Evolutionary conservation across 2,888 invertebrate species (phyloP).

Genomic region (Meteorus cinctellus): DNA sequence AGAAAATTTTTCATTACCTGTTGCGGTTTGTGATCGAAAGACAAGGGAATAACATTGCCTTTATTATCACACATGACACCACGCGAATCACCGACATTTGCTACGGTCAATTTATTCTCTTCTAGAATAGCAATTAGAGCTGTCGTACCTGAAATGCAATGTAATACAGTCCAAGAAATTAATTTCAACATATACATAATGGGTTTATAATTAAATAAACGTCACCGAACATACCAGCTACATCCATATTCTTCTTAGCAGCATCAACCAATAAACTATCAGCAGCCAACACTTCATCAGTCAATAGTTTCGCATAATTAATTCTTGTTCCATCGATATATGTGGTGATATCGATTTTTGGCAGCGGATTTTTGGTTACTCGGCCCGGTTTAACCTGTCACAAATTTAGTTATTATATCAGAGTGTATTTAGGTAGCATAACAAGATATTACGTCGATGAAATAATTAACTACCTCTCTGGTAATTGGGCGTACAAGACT

Average conservation of each 20-base stretch:
- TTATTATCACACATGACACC: slow-evolving; percentile 95
- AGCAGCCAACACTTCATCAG: slow-evolving; percentile 90
- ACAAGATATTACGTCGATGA: neutral
- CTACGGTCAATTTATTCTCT: slow-evolving; percentile 87
- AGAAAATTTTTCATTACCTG: slow-evolving; percentile 78
- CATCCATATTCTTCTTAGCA: slow-evolving; percentile 83
- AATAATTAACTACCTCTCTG: slow-evolving; percentile 61
- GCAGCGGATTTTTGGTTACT: slow-evolving; percentile 55
- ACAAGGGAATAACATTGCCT: slow-evolving; percentile 92
- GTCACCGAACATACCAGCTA: slow-evolving; percentile 74
- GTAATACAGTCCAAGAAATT: slow-evolving; percentile 54
- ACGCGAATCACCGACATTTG: slow-evolving; percentile 97
- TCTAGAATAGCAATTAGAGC: slow-evolving; percentile 92
- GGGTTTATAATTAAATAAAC: neutral
- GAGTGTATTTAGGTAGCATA: neutral
- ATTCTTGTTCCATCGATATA: slow-evolving; percentile 86
- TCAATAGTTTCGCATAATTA: slow-evolving; percentile 86
- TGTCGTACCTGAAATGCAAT: slow-evolving; percentile 83
- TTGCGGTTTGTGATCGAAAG: slow-evolving; percentile 97
- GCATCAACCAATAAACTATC: slow-evolving; percentile 87
- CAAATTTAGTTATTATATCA: slow-evolving; percentile 1
- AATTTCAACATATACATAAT: slow-evolving; percentile 22
- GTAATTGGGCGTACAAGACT: slow-evolving; percentile 75
- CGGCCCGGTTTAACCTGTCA: slow-evolving; percentile 65
- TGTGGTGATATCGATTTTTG: slow-evolving; percentile 72